These are phyloP conservation scores for Cyclina sinensis DNA, from an alignment of 1,140 invertebrate genomes.

Conservation along the genomic window DNA sequence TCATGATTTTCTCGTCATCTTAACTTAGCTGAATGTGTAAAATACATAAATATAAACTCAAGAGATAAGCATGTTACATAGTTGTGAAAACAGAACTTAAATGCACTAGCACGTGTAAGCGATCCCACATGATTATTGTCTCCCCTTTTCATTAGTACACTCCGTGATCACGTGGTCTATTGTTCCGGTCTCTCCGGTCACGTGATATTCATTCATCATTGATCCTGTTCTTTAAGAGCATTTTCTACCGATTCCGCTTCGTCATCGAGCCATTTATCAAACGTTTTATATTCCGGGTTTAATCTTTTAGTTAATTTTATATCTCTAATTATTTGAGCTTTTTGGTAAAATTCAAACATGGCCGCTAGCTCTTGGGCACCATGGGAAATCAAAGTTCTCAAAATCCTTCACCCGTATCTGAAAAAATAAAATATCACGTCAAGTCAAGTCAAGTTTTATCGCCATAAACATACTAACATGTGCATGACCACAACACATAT, in stretches of 20 bases:
- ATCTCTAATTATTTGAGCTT: constrained; percentile 64
- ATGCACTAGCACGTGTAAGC: too few relatives aligned
- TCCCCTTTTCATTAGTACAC: too few relatives aligned
- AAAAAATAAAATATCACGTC: constrained; percentile 36
- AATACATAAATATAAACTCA: too few relatives aligned
- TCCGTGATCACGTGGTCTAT: not conserved
- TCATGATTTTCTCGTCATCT: too few relatives aligned
- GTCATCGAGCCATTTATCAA: constrained; percentile 75
- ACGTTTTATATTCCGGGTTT: constrained; percentile 65
- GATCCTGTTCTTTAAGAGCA: constrained; percentile 51
- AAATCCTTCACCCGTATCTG: constrained; percentile 78
- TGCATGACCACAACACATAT: too few relatives aligned
- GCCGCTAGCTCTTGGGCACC: constrained; percentile 77
- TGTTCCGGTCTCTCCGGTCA: not conserved
- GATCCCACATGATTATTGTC: too few relatives aligned
- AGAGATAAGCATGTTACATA: too few relatives aligned
- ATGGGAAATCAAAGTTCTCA: constrained; percentile 76
- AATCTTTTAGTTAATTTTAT: constrained; percentile 73
- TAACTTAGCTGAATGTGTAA: too few relatives aligned
- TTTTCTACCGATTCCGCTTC: constrained; percentile 65
- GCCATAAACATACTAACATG: too few relatives aligned
- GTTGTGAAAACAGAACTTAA: too few relatives aligned
- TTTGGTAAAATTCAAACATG: constrained; percentile 79
- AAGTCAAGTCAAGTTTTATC: too few relatives aligned
- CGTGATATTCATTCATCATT: not conserved